Evolutionary conservation across 2,113 vertebrate genomes (phyloP).

Genomic region (Anseranas semipalmata): DNA sequence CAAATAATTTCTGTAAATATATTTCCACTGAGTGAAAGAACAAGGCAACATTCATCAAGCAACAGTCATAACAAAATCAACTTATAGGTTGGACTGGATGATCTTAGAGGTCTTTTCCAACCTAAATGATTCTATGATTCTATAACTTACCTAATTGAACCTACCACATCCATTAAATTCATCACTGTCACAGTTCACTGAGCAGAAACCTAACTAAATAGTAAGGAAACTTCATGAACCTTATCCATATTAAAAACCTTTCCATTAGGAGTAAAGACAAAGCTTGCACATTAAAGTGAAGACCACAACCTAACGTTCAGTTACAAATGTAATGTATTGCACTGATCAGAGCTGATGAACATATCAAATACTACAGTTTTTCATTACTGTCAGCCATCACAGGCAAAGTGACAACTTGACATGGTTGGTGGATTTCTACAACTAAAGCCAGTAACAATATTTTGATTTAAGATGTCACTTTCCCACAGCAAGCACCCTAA

Average conservation of each 20-base stretch:
- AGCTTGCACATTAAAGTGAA: neutral
- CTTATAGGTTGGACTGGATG: too few relatives aligned
- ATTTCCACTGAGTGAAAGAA: neutral
- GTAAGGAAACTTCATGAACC: neutral
- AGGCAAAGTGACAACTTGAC: neutral
- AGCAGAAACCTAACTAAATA: neutral
- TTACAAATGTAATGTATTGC: neutral
- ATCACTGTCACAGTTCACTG: neutral
- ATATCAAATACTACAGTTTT: neutral
- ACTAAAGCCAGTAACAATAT: conserved; percentile 11
- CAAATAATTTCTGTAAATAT: neutral
- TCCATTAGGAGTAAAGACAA: neutral
- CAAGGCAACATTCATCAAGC: neutral
- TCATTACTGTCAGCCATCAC: conserved; percentile 7
- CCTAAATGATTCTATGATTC: too few relatives aligned
- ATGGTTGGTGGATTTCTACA: neutral
- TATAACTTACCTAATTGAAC: neutral
- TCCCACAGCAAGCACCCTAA: neutral
- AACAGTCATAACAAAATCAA: neutral
- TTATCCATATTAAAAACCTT: neutral
- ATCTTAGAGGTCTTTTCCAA: too few relatives aligned
- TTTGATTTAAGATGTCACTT: conserved; percentile 45
- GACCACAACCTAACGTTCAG: neutral
- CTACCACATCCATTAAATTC: neutral
- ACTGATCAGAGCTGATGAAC: neutral